Evolutionary conservation across 2,113 vertebrate genomes (phyloP).

Genomic region (Ciconia boyciana): DNA sequence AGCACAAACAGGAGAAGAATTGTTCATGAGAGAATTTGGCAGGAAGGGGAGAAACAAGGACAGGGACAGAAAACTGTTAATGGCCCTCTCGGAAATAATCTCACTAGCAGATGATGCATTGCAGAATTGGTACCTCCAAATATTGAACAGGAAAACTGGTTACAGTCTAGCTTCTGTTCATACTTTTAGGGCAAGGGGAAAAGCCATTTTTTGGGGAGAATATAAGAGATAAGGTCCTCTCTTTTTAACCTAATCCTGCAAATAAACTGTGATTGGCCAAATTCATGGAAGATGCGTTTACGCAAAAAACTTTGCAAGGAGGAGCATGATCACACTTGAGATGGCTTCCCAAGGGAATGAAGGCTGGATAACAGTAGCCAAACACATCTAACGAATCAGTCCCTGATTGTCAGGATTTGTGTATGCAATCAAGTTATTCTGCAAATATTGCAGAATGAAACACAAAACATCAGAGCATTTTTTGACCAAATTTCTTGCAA

Average conservation of each 20-base stretch:
- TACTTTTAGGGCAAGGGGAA: neutral
- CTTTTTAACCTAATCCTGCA: neutral
- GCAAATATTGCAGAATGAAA: neutral
- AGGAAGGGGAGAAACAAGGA: neutral
- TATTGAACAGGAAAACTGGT: neutral
- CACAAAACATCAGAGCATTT: neutral
- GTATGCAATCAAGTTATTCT: neutral
- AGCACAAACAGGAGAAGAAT: neutral
- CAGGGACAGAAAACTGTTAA: neutral
- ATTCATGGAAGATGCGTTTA: neutral
- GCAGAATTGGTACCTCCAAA: neutral
- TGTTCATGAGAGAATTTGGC: neutral
- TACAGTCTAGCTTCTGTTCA: neutral
- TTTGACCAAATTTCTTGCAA: neutral
- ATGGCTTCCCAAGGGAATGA: neutral
- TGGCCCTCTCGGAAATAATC: neutral
- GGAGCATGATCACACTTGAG: neutral
- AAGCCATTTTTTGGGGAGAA: rapidly evolving
- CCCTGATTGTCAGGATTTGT: neutral
- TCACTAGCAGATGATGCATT: neutral
- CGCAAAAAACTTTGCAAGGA: neutral
- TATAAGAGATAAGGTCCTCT: neutral
- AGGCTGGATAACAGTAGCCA: neutral
- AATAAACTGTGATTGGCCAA: neutral
- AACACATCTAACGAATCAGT: neutral